Base-by-base conservation (phyloP, 1,140 invertebrate genomes). In the Colletes gigas region DNA sequence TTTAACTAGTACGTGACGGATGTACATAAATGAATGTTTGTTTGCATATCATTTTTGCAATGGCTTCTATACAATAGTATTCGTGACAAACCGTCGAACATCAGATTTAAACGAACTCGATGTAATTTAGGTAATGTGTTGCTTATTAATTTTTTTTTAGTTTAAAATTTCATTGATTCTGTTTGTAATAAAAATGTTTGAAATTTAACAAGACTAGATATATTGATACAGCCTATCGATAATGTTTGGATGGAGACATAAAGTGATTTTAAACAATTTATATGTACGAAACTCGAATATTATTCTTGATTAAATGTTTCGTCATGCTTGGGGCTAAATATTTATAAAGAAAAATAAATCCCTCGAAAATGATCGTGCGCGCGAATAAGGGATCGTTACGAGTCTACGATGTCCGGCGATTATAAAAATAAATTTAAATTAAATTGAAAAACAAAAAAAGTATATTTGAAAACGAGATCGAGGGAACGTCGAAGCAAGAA, bases 401-500 rank as follows among this genome's bases (percentile, higher is more conserved):
- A 47, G 44, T 47, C 44, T 8, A 47, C 10, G 50, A 12, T 12
- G 50, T 50, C 50, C 3, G 10, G 4, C 50, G 12, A 50, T 50
- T 50, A 50, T 50, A 50, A 12, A 12, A 12, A 50, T 50, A 50
- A 12, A 50, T 3, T 9, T 3, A 2, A 50, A 50, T 12, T 50
- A 50, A 8, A 3, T 3, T 10, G 50, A 12, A 10, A 50, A 57
- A n/a, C 3, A 1, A 17, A n/a, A 57, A 39, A 54, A n/a, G 21
- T 12, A 21, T 65, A 62, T 15, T 62, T n/a, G 15, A 21, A 60
- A 54, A 54, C 5, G 5, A 63, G 44, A 39, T 52, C 21, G 8
- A 66, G 14, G 41, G 17, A n/a, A 66, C 9, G 8, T 50, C 57
- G 21, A 12, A 6, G 9, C 30, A 67, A 83, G 52, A 69, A 84